phyloP scores from a whole-genome alignment of 2,797 vertebrate genomes.

The Fistularia commersonii region DNA sequence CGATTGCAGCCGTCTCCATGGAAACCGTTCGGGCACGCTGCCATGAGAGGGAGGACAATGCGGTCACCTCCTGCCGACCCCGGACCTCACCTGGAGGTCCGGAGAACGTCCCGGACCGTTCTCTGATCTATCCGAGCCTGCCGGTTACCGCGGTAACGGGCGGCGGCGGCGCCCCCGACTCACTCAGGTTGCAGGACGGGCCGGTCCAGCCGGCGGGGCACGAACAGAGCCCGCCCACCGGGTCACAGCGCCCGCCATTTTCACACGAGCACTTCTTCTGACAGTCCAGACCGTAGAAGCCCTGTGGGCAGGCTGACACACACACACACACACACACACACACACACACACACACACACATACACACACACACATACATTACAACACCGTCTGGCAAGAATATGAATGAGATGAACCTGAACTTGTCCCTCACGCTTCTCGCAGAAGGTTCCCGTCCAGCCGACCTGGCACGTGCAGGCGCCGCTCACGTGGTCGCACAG shows the following conservation, averaged over 20 bases:
- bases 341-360: no score
- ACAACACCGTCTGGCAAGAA: constrained; percentile 1
- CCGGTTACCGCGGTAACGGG: no score
- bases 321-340: no score
- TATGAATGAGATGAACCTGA: background rate
- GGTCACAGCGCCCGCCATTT: constrained; percentile 80
- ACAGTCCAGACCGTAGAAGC: constrained; percentile 89
- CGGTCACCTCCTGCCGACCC: constrained; percentile 56
- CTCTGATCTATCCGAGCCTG: no score
- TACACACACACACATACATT: background rate
- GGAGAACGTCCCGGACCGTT: no score
- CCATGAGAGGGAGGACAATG: constrained; percentile 44
- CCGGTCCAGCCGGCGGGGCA: constrained; percentile 84
- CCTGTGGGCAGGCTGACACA: constrained; percentile 85
- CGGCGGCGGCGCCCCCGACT: no score
- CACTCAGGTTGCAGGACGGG: constrained; percentile 79
- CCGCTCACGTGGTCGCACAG: constrained; percentile 90
- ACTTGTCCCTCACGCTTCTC: constrained; percentile 79
- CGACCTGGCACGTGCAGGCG: constrained; percentile 85
- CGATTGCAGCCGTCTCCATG: constrained; percentile 86
- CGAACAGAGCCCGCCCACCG: constrained; percentile 72
- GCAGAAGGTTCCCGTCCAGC: constrained; percentile 92
- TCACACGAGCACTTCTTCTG: constrained; percentile 78
- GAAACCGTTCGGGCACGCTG: constrained; percentile 80
- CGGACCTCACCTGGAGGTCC: no score